Conservation (phyloP, 2,888 invertebrate genomes). For the Drosophila diplacantha region DNA sequence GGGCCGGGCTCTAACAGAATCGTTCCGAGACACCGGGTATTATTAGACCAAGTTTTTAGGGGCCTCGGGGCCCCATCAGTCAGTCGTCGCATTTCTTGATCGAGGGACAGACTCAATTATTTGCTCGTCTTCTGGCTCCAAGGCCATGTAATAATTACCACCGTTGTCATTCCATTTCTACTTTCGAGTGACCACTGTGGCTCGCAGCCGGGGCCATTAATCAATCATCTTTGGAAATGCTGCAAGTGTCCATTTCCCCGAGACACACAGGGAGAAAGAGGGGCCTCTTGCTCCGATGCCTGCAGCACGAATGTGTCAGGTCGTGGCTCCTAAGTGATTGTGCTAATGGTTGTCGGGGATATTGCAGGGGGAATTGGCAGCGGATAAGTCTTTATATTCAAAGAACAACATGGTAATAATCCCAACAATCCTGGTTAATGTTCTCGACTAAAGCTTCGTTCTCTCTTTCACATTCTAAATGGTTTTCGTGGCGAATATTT, state of each 20-base stretch:
- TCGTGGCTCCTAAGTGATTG: slow-evolving; percentile 21
- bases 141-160: slow-evolving; percentile 58
- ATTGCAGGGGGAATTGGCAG: not conserved
- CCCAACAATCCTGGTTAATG: not conserved
- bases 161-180: slow-evolving; percentile 33
- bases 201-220: slow-evolving; percentile 58
- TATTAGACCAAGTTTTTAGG: slow-evolving; percentile 24
- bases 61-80: slow-evolving; percentile 21
- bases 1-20: slow-evolving; percentile 4
- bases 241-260: slow-evolving; percentile 2
- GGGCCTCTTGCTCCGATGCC: slow-evolving; percentile 8
- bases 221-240: slow-evolving; percentile 62
- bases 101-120: slow-evolving; percentile 8
- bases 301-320: slow-evolving; percentile 29
- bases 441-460: not conserved
- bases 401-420: not conserved
- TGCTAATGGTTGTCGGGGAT: slow-evolving; percentile 11
- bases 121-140: slow-evolving; percentile 11
- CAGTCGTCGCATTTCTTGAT: slow-evolving; percentile 11
- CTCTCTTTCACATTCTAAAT: not conserved
- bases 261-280: not conserved
- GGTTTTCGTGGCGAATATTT: not conserved
- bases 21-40: slow-evolving; percentile 12
- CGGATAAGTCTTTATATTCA: not conserved
- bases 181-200: slow-evolving; percentile 45